Percentiles rank a stretch among this genome's conserved stretches.
Evolutionary conservation across 2,888 invertebrate genomes (phyloP).

Genomic region (Acanthosepion pharaonis): DNA sequence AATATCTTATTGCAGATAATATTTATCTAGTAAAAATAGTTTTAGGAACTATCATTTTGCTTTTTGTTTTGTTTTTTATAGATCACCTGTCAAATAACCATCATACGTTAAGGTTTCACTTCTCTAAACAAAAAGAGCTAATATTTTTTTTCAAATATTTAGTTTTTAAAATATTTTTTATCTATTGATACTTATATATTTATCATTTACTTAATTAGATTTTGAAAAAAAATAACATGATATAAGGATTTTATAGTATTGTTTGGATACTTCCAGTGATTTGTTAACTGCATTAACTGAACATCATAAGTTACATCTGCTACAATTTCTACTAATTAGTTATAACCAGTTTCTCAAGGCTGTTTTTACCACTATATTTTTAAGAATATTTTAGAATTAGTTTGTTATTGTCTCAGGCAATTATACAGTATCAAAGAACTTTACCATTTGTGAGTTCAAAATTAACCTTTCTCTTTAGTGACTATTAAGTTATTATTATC

Average conservation of each 20-base stretch:
- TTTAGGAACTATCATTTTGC: background rate
- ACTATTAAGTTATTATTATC: no score
- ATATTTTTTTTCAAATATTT: background rate
- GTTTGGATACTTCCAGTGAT: background rate
- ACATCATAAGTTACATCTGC: background rate
- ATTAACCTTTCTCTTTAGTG: no score
- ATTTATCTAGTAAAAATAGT: background rate
- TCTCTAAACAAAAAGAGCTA: background rate
- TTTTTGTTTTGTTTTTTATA: background rate
- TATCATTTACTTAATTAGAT: background rate
- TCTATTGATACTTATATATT: background rate
- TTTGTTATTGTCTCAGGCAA: background rate
- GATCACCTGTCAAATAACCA: background rate
- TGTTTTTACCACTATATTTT: background rate
- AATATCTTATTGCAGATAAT: conserved; percentile 4
- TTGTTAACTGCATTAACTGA: background rate
- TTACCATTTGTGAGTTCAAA: no score
- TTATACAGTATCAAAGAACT: background rate
- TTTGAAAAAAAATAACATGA: background rate
- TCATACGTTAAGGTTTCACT: background rate
- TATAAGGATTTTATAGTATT: background rate
- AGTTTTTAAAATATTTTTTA: background rate
- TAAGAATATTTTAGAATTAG: background rate
- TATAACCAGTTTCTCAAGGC: background rate
- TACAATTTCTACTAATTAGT: background rate